Evolutionary conservation across 2,888 invertebrate genomes (phyloP), one percentile per base, ranked within the genome.

Genomic region (Argyresthia goedartella): DNA sequence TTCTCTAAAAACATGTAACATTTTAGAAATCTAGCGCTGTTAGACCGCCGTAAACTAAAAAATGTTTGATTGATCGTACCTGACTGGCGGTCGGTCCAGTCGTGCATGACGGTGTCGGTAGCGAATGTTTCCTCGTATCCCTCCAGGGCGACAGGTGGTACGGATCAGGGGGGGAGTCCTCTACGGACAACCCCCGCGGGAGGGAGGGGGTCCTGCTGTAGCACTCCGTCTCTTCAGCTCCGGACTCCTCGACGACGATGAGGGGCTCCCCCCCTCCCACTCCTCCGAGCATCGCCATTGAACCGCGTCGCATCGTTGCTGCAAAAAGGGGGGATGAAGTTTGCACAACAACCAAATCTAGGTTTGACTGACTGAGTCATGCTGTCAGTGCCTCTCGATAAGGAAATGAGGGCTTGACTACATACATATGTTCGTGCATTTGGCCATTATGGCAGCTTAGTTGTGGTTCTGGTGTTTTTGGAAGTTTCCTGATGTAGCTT

Each of bases 21-120:
- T n/a, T n/a, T n/a, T n/a, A n/a, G n/a, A n/a, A n/a, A n/a, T n/a
- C n/a, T n/a, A n/a, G n/a, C n/a, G n/a, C n/a, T n/a, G n/a, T n/a
- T n/a, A n/a, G n/a, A n/a, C n/a, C 25, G 6, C 3, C 25, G 25
- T 25, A 25, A 25, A 6, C 6, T 25, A 25, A 6, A 6, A 6
- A 25, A 4, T 25, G 25, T 4, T 25, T 25, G 25, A 25, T 25
- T 25, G 25, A 25, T 25, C 2, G 6, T 25, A 95, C 95, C 89
- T 95, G 95, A 60, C 94, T 94, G 43, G 95, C 95, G 45, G 95
- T 95, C 54, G 95, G 95, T 50, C 95, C 95, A 53, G 93, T 91
- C 33, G 93, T 93, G 64, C 95, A 95, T 60, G 93, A 92, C 1
- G 95, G 95, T 0, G 95, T 94, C 1, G 95, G 95, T 62, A 95